Evolutionary conservation across 2,888 invertebrate species (phyloP), one percentile per base, ranked within the genome.

Genomic region (Drosophila melanocephala): DNA sequence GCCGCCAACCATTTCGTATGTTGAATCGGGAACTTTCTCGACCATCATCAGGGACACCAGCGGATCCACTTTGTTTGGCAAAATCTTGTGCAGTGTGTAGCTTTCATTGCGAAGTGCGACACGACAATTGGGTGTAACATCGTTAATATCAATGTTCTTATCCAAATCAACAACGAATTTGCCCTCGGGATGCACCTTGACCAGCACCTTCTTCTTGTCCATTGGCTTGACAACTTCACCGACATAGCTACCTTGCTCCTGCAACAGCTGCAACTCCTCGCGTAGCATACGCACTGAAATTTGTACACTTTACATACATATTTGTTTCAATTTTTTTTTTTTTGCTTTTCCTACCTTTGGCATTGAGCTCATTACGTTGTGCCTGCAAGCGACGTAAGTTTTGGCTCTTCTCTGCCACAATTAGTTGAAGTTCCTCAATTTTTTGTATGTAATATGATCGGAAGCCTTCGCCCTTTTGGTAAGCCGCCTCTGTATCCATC

Each of bases 1-100:
- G 67, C 99, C 99, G 83, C 99, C 99, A 30, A 99, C 99, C 99
- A 99, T 99, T 94, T 99, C 99, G 92, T 99, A 99, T 1, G 99
- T 99, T 0, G 99, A 99, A 94, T 99, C 99, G 0, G 99, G 99
- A 3, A 99, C 99, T 94, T 99, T 99, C 93, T 99, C 99, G 0
- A 99, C 99, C 99, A 99, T 99, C 99, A 99, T 99, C 74, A 99
- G 95, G 0, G 99, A 99, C 0, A 99, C 99, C 70, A 99, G 94
- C 0, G 99, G 99, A 95, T 99, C 99, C 3, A 99, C 99, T 95
- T 99, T 99, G 94, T 99, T 99, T 0, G 99, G 99, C 32, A 99
- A 94, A 84, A 99, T 99, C 95, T 99, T 99, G 93, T 99, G 99
- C 50, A 99, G 95, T 0, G 99, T 99, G 92, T 99, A 99, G 93